phyloP scores from a whole-genome alignment of 2,797 vertebrate species.

The Borostomias antarcticus region DNA sequence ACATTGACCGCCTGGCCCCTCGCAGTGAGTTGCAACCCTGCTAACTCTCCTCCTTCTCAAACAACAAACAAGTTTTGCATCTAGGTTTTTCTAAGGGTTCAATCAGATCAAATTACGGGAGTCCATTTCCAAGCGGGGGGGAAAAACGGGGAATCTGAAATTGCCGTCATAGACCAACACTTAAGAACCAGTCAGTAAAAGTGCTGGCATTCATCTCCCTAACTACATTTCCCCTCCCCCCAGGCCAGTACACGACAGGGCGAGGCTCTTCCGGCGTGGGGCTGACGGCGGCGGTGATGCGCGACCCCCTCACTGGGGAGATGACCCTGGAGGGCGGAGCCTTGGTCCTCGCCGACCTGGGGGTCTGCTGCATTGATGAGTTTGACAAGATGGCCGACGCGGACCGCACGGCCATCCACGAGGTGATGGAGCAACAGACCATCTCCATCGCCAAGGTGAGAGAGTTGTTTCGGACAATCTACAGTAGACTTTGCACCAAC shows the following conservation, averaged over 20 bases:
- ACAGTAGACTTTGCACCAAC: too few species aligned
- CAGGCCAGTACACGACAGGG: conserved; percentile 93
- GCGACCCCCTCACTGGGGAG: conserved; percentile 85
- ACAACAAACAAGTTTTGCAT: too few species aligned
- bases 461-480: too few species aligned
- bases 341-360: conserved; percentile 88
- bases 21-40: conserved; percentile 81
- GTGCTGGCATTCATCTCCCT: not conserved
- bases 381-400: conserved; percentile 94
- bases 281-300: conserved; percentile 90
- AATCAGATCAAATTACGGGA: too few species aligned
- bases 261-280: conserved; percentile 85
- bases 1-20: conserved; percentile 91
- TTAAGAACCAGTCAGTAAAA: not conserved
- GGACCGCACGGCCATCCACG: conserved; percentile 91
- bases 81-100: too few species aligned
- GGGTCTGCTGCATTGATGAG: conserved; percentile 94
- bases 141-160: too few species aligned
- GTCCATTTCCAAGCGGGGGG: too few species aligned
- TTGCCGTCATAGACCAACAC: too few species aligned
- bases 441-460: conserved; percentile 91
- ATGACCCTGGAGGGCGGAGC: conserved; percentile 90
- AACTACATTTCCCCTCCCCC: not conserved
- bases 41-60: not conserved
- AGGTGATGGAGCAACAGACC: conserved; percentile 97